Percentiles rank a stretch among this genome's conserved stretches.
These are phyloP conservation scores for Pseudomugil gertrudae DNA, from an alignment of 2,797 vertebrate genomes.

Conservation along the genomic window DNA sequence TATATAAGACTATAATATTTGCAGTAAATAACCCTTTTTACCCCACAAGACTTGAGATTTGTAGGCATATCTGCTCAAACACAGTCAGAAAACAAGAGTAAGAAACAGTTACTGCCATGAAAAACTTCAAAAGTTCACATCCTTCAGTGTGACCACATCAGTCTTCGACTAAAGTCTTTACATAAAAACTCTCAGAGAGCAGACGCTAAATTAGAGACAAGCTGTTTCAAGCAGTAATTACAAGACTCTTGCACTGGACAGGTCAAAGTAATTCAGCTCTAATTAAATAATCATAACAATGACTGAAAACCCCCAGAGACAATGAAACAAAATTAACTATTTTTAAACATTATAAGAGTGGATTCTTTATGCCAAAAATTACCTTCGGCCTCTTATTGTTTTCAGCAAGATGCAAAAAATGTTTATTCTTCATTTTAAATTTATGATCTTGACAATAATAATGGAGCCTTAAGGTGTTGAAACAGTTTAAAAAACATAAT, in stretches of 20 bases:
- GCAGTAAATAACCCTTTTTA: too few relatives aligned
- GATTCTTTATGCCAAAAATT: background rate
- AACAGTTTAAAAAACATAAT: background rate
- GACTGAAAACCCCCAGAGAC: constrained; percentile 44
- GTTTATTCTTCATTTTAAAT: background rate
- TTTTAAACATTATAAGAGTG: background rate
- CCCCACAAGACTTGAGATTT: too few relatives aligned
- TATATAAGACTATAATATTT: background rate
- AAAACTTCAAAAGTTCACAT: constrained; percentile 1
- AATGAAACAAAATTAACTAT: constrained; percentile 26
- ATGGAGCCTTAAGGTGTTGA: background rate
- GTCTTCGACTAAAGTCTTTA: background rate
- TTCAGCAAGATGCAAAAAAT: background rate
- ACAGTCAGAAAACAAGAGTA: background rate
- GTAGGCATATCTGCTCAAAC: background rate
- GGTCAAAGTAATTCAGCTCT: constrained; percentile 13
- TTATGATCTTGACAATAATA: background rate
- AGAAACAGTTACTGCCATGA: background rate
- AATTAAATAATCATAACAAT: constrained; percentile 35
- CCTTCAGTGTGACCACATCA: background rate
- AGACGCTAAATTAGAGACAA: constrained; percentile 17
- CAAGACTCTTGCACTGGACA: constrained; percentile 8
- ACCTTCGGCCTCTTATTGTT: background rate
- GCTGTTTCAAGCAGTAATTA: constrained; percentile 13
- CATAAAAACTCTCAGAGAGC: constrained; percentile 1